Base-by-base conservation (phyloP, 2,888 invertebrate genomes). In the Athrips mouffetella region DNA sequence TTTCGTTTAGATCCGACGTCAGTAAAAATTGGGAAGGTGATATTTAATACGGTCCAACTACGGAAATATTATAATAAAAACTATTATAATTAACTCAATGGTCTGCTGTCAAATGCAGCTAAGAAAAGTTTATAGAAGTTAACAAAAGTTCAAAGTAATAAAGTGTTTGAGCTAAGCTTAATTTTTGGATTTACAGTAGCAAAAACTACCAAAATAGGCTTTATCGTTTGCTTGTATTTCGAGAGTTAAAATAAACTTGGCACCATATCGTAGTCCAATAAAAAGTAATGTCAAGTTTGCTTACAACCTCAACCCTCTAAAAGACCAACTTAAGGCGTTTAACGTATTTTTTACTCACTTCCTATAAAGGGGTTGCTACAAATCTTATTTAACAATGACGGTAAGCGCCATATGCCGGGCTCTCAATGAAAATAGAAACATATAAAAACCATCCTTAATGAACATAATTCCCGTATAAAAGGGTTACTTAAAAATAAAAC, bases 381-480 rank as follows among this genome's bases (percentile, higher is more conserved):
- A 65, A 67, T 64, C 63, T 65, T 53, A 44, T 59, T 53, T 56
- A 68, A 71, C 65, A 76, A 73, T 70, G 53, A 65, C 62, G 64
- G 60, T 50, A 20, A 58, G 57, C 51, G 57, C 67, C 80, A 80
- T 63, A 72, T 80, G 79, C 64, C 56, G 61, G 51, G 39, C 60
- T 65, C 62, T 58, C 54, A 61, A 65, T 75, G 59, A 57, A 75
- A 77, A 80, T 86, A 87, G 85, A 81, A 75, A 66, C 70, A 62
- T 74, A 79, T 76, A 82, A 86, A 86, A 85, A 81, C 69, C 62
- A 51, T 68, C 59, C 76, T 75, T 87, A 88, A 88, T 87, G 84
- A 86, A 85, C 82, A 67, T 83, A 82, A 86, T 87, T 83, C 80
- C 77, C 68, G 66, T 83, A 81, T 85, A 81, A 86, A 87, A 84